phyloP scores from a whole-genome alignment of 2,113 vertebrate genomes.

The Paradoxurus hermaphroditus region DNA sequence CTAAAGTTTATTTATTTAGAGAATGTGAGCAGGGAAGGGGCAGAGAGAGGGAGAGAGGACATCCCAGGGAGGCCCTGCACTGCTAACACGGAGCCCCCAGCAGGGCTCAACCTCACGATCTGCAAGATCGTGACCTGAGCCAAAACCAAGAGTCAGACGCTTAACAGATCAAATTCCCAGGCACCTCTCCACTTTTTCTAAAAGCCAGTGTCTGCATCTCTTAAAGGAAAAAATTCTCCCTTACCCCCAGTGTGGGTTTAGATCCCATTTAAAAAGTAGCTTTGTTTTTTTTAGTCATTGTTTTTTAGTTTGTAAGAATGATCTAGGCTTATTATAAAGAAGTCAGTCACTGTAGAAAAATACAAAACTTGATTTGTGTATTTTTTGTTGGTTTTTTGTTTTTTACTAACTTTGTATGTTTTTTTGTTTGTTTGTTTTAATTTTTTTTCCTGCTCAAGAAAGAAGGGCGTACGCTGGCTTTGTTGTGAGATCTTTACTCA shows the following conservation, averaged over 20 bases:
- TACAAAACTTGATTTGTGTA: background rate
- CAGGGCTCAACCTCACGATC: too few species aligned
- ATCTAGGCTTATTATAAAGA: background rate
- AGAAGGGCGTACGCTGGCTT: background rate
- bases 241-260: background rate
- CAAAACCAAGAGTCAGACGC: too few species aligned
- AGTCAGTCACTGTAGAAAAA: background rate
- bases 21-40: too few species aligned
- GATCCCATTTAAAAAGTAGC: background rate
- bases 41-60: too few species aligned
- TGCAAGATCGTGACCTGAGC: too few species aligned
- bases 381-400: background rate
- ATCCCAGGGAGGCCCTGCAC: too few species aligned
- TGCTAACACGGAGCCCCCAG: too few species aligned
- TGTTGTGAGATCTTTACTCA: background rate
- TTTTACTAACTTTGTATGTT: background rate
- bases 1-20: background rate
- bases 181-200: background rate
- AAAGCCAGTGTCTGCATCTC: background rate
- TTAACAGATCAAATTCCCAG: too few species aligned
- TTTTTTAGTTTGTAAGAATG: background rate
- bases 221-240: background rate
- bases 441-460: background rate
- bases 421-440: too few species aligned
- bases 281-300: background rate